Evolutionary conservation across 1,140 invertebrate genomes (phyloP), one percentile per base, ranked within the genome.

Genomic region (Monomorium pharaonis): DNA sequence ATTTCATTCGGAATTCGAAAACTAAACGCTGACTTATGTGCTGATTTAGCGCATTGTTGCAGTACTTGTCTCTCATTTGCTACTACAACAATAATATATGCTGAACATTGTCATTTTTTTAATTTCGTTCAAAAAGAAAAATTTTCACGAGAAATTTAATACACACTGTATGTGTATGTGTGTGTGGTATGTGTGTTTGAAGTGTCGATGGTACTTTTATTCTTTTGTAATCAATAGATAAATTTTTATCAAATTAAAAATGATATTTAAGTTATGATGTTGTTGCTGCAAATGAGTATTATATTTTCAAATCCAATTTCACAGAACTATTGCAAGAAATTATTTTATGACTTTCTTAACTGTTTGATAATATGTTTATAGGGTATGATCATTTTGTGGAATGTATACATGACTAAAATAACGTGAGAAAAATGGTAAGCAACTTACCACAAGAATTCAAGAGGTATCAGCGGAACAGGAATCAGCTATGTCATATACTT

Each of bases 401-500:
- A 76, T 54, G 27, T 33, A 37, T 56, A 60, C n/a, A 42, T 37
- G 63, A 63, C 63, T 49, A 80, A 80, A 69, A 33, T 42, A 77
- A 86, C 60, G 27, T 33, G 44, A n/a, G 69, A 67, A 94, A 92
- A 91, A 95, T 95, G 94, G 91, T 93, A 84, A 94, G 92, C 89
- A 95, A 94, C 94, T 92, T 96, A 76, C 94, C 95, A 54, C 93
- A 94, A 56, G 96, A 97, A 88, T 95, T 96, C 84, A 93, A 94
- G 65, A 95, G 94, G 84, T 96, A 96, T 86, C 93, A 95, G 27
- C 90, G 94, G 44, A 94, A 96, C 90, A 89, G 95, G 21, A 94
- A 94, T 88, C 95, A 96, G 12, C 90, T 97, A 16, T 90, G 94
- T 58, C 94, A 96, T 47, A 96, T 97, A 69, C 95, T 97, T 56